Evolutionary conservation across 2,113 vertebrate species (phyloP).

Genomic region (Ptyas mucosa): DNA sequence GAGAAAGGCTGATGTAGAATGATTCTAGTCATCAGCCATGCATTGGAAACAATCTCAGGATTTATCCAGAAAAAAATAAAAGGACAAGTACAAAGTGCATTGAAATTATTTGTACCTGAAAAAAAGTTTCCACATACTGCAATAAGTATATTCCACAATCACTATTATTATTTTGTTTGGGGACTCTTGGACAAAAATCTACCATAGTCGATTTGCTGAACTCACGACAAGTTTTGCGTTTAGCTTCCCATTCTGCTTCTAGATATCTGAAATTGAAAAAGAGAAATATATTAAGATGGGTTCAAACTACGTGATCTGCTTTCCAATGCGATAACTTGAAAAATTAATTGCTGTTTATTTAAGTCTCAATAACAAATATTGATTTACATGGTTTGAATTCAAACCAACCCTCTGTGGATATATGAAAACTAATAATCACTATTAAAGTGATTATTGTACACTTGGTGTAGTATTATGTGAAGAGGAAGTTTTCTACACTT

Average conservation of each 20-base stretch:
- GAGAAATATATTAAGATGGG: not conserved
- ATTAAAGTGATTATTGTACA: not conserved
- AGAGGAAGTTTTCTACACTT: not conserved
- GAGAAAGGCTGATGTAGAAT: not conserved
- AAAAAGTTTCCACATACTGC: constrained; percentile 93
- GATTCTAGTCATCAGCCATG: not conserved
- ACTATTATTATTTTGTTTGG: constrained; percentile 93
- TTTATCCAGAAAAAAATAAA: not conserved
- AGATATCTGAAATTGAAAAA: constrained; percentile 79
- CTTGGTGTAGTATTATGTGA: not conserved
- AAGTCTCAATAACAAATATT: not conserved
- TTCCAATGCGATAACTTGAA: not conserved
- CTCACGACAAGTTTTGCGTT: constrained; percentile 74
- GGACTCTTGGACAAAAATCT: constrained; percentile 84
- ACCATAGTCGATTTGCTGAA: constrained; percentile 83
- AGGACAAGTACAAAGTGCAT: not conserved
- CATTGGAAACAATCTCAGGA: not conserved
- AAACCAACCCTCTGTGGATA: not conserved
- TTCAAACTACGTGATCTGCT: not conserved
- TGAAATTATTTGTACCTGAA: constrained; percentile 76
- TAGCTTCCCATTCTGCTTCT: constrained; percentile 89
- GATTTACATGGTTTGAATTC: not conserved
- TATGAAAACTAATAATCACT: not conserved
- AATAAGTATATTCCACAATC: constrained; percentile 94
- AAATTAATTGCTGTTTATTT: not conserved